phyloP scores from a whole-genome alignment of 2,888 invertebrate species.

The Cremastobaeus sp. region DNA sequence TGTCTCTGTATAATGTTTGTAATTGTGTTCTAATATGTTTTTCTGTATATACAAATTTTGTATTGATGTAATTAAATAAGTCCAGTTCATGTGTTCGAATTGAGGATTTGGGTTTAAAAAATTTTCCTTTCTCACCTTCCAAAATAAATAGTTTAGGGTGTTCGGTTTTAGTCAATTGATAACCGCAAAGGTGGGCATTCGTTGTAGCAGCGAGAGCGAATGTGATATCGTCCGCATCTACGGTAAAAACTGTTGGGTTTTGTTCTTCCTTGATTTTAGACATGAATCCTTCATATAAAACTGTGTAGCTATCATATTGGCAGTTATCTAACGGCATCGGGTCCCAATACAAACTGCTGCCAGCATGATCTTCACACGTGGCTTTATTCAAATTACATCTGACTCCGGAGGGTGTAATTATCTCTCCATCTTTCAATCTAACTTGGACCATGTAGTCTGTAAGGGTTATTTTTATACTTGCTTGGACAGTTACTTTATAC shows the following conservation, averaged over 20 bases:
- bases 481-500: slow-evolving; percentile 12
- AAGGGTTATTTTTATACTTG: background rate
- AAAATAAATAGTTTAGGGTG: slow-evolving; percentile 46
- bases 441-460: background rate
- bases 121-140: slow-evolving; percentile 11
- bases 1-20: background rate
- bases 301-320: background rate
- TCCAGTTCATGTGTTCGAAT: slow-evolving; percentile 41
- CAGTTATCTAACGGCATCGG: background rate
- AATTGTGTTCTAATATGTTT: background rate
- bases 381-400: background rate
- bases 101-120: background rate
- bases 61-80: slow-evolving; percentile 60
- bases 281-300: background rate
- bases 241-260: background rate
- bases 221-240: background rate
- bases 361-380: background rate
- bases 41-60: slow-evolving; percentile 66
- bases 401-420: background rate
- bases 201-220: background rate
- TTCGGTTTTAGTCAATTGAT: slow-evolving; percentile 29
- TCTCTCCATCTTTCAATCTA: background rate
- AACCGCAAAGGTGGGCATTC: slow-evolving; percentile 1
- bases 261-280: background rate
- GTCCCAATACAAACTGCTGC: background rate